Conservation (phyloP, 2,797 vertebrate genomes). For the Artibeus lituratus region DNA sequence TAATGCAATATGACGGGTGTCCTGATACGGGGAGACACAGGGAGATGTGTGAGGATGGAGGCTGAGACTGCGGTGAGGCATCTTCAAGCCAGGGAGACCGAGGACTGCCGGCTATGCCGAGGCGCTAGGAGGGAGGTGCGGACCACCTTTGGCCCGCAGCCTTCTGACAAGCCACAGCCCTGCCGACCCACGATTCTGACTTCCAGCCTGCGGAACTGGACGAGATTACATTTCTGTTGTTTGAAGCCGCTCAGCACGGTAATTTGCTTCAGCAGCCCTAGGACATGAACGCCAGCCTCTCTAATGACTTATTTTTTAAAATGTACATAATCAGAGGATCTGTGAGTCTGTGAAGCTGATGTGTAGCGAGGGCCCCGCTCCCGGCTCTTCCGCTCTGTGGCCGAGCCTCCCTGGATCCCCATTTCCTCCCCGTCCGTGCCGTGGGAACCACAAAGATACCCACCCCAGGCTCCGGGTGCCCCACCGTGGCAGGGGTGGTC, state of each 20-base stretch:
- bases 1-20: not conserved
- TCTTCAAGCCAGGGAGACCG: not conserved
- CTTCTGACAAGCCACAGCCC: not conserved
- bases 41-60: fast-evolving
- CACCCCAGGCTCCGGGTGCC: not conserved
- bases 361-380: no score
- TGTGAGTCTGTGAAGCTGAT: not conserved
- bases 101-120: fast-evolving
- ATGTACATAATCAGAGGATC: not conserved
- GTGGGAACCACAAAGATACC: not conserved
- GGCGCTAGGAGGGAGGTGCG: not conserved
- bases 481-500: not conserved
- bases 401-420: fast-evolving
- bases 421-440: not conserved
- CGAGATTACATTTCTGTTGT: not conserved
- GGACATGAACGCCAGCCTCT: not conserved
- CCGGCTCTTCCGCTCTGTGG: fast-evolving
- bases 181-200: fast-evolving
- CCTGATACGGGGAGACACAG: not conserved
- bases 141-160: fast-evolving
- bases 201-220: not conserved
- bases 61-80: fast-evolving
- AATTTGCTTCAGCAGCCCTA: not conserved
- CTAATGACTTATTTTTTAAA: not conserved
- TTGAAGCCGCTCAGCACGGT: not conserved